phyloP scores from a whole-genome alignment of 64 coral and sea anemone species.

The Pocillopora verrucosa region DNA sequence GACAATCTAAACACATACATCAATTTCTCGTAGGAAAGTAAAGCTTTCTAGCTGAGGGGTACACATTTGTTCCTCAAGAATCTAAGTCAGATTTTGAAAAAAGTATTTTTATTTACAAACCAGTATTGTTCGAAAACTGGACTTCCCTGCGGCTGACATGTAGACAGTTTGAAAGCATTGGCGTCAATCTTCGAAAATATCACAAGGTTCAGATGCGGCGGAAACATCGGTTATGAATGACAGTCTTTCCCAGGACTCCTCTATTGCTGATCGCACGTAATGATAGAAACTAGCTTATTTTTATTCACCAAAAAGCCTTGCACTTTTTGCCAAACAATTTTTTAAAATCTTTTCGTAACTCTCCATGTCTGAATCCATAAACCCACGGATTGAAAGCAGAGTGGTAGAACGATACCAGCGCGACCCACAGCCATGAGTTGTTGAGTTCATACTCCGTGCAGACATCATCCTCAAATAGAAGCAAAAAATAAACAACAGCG shows the following conservation, averaged over 20 bases:
- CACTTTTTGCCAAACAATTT: background rate
- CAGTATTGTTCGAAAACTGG: too few relatives aligned
- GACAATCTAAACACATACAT: too few relatives aligned
- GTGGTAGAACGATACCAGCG: background rate
- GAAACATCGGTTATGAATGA: background rate
- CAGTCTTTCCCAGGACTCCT: background rate
- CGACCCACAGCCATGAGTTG: background rate
- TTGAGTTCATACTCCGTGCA: conserved; percentile 18
- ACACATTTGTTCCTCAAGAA: too few relatives aligned
- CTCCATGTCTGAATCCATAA: background rate
- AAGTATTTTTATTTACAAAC: too few relatives aligned
- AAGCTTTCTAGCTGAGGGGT: too few relatives aligned
- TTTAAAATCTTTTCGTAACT: conserved; percentile 19
- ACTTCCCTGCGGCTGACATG: background rate
- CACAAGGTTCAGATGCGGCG: background rate
- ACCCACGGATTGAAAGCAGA: conserved; percentile 18
- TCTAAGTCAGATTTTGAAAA: too few relatives aligned
- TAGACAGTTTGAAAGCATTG: background rate
- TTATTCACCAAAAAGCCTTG: background rate
- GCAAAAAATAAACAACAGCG: conserved; percentile 1
- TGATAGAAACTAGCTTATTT: too few relatives aligned
- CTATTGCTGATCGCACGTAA: too few relatives aligned
- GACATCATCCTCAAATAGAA: background rate
- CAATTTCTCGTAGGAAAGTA: too few relatives aligned
- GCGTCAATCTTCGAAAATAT: background rate